These are phyloP conservation scores for Menidia beryllina DNA, from an alignment of 2,113 vertebrate species.

Conservation along the genomic window DNA sequence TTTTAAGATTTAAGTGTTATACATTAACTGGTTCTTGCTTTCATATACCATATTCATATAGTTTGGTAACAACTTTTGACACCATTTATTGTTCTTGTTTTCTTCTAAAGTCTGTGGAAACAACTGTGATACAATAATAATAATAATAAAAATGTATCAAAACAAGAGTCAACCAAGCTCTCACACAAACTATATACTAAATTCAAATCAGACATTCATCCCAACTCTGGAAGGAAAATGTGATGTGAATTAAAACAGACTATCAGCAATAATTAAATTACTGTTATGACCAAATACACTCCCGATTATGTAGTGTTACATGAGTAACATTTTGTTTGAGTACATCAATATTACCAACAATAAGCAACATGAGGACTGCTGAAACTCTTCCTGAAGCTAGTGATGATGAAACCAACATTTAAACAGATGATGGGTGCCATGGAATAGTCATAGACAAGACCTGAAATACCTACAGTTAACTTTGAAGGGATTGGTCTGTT, in stretches of 20 bases:
- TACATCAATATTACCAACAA: neutral
- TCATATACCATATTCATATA: neutral
- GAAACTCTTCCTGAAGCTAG: neutral
- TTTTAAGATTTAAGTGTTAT: neutral
- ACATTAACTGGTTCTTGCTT: neutral
- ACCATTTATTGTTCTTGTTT: neutral
- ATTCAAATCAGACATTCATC: neutral
- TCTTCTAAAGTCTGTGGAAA: too few relatives aligned
- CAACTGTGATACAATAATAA: neutral
- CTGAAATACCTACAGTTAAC: constrained; percentile 86
- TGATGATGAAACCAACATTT: neutral
- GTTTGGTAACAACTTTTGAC: neutral
- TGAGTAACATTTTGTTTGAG: neutral
- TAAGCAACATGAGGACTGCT: neutral
- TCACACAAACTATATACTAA: neutral
- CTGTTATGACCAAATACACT: neutral
- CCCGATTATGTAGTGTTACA: neutral
- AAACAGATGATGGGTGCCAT: neutral
- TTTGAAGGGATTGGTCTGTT: constrained; percentile 88
- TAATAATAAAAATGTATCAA: neutral
- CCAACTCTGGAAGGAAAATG: neutral
- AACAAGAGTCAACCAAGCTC: neutral
- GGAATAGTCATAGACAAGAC: constrained; percentile 61
- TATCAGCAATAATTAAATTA: neutral
- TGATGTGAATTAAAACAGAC: too few relatives aligned